These are phyloP conservation scores for Listrodromus nycthemerus DNA, from an alignment of 2,888 invertebrate species.

Conservation along the genomic window DNA sequence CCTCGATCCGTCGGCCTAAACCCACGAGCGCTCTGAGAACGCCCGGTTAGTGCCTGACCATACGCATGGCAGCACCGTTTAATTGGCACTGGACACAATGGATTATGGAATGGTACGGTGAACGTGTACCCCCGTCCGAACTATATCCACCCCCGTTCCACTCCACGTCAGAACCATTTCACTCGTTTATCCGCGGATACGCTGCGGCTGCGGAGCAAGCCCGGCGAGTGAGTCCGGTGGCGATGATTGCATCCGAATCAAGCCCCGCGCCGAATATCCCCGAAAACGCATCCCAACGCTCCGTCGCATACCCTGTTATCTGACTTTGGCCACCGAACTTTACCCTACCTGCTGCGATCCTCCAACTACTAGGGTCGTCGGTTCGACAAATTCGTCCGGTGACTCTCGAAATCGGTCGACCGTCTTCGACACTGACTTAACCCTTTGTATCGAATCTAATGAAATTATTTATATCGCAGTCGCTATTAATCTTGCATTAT, in stretches of 20 bases:
- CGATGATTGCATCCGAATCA: constrained; percentile 51
- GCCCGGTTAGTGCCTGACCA: constrained; percentile 83
- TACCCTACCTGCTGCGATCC: neutral
- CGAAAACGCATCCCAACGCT: constrained; percentile 20
- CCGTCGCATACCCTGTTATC: constrained; percentile 3
- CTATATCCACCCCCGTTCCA: constrained; percentile 67
- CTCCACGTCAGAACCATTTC: constrained; percentile 83
- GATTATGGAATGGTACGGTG: constrained; percentile 81
- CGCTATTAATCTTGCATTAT: neutral
- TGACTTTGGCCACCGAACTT: neutral
- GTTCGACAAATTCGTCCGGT: constrained; percentile 30
- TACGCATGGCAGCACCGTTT: constrained; percentile 84
- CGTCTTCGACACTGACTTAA: neutral
- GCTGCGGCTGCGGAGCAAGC: constrained; percentile 49
- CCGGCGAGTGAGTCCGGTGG: constrained; percentile 45
- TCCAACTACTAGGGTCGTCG: neutral
- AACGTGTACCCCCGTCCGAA: constrained; percentile 37
- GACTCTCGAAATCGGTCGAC: constrained; percentile 15
- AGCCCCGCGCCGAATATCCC: constrained; percentile 13
- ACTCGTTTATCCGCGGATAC: constrained; percentile 78
- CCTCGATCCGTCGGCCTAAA: constrained; percentile 8
- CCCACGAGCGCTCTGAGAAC: constrained; percentile 81
- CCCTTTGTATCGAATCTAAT: too few species aligned
- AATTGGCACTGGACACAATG: constrained; percentile 84
- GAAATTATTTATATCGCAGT: too few species aligned